phyloP scores from a whole-genome alignment of 2,797 vertebrate species.

The Decapterus maruadsi region DNA sequence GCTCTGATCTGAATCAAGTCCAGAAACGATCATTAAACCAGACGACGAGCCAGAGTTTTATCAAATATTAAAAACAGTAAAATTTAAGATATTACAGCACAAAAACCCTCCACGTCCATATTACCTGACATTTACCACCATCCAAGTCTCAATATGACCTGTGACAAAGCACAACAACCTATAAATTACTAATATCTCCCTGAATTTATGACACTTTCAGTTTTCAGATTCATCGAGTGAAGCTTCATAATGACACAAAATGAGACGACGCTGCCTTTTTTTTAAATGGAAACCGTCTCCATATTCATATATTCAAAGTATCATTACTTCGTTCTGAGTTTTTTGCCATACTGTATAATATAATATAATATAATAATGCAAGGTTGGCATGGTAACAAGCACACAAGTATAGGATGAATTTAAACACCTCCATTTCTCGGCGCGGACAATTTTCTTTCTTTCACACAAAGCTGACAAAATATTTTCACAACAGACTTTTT shows the following conservation, averaged over 20 bases:
- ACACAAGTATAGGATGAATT: constrained; percentile 67
- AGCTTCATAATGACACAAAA: constrained; percentile 28
- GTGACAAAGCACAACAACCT: neutral
- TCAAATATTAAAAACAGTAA: neutral
- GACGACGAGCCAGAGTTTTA: neutral
- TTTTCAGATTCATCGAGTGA: constrained; percentile 36
- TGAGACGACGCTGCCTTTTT: constrained; percentile 30
- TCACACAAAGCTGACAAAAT: constrained; percentile 35
- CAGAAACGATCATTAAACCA: constrained; percentile 19
- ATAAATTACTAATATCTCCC: constrained; percentile 19
- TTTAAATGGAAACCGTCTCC: constrained; percentile 34
- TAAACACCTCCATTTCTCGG: constrained; percentile 62
- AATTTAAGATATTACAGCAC: no score
- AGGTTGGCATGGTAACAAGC: constrained; percentile 81
- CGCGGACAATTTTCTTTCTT: constrained; percentile 45
- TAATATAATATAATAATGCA: neutral
- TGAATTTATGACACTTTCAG: constrained; percentile 29
- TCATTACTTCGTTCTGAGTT: constrained; percentile 34
- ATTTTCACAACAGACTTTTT: constrained; percentile 29
- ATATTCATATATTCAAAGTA: constrained; percentile 56
- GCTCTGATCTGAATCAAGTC: constrained; percentile 17
- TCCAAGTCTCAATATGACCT: no score
- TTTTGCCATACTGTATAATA: constrained; percentile 42
- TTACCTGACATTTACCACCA: neutral
- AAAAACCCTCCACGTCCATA: neutral